These are phyloP conservation scores for Sipunculus nudus DNA, from an alignment of 2,888 invertebrate species.

Conservation along the genomic window DNA sequence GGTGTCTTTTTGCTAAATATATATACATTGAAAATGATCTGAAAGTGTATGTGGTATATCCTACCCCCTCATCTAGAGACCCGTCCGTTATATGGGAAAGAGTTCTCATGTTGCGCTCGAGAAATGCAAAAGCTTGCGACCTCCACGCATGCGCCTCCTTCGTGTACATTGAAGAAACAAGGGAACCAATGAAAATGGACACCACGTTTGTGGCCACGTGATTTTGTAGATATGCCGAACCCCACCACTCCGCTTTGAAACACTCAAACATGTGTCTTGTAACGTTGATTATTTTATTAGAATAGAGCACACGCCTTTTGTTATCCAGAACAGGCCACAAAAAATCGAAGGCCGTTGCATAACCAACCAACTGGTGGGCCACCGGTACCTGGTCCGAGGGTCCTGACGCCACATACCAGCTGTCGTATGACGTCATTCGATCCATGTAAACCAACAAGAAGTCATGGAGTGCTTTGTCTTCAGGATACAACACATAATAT, in stretches of 20 bases:
- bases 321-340: neutral
- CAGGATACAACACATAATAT: neutral
- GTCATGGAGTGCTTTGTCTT: neutral
- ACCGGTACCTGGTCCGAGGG: constrained; percentile 16
- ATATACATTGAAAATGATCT: constrained; percentile 14
- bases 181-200: constrained; percentile 13
- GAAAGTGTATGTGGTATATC: constrained; percentile 13
- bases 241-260: no score
- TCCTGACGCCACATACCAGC: constrained; percentile 4
- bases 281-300: neutral
- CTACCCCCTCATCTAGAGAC: constrained; percentile 16
- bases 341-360: constrained; percentile 15
- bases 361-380: constrained; percentile 8
- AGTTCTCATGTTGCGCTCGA: constrained; percentile 10
- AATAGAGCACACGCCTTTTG: neutral
- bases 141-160: constrained; percentile 6
- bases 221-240: no score
- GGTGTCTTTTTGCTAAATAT: constrained; percentile 9
- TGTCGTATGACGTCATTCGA: constrained; percentile 1
- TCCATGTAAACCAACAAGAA: constrained; percentile 5
- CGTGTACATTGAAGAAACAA: constrained; percentile 9
- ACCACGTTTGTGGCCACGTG: constrained; percentile 22
- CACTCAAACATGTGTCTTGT: neutral
- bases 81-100: constrained; percentile 15
- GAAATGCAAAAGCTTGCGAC: neutral